These are phyloP conservation scores for Dasypus novemcinctus DNA, from an alignment of 2,113 vertebrate species.

Conservation along the genomic window DNA sequence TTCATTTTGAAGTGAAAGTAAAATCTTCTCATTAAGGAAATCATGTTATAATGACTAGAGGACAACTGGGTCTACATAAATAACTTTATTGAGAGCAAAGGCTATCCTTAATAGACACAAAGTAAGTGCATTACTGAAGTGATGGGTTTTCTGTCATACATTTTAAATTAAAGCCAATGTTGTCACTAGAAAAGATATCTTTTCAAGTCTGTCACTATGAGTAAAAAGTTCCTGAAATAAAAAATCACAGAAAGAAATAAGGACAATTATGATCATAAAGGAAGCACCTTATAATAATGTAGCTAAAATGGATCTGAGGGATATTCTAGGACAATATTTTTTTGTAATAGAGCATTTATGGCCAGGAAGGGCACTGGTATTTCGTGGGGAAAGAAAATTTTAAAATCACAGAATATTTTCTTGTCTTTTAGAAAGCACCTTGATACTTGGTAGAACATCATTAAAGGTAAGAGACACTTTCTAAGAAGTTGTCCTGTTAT, in stretches of 20 bases:
- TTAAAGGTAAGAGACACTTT: neutral
- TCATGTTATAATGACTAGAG: constrained; percentile 61
- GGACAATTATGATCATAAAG: neutral
- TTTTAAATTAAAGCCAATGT: constrained; percentile 70
- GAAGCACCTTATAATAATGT: neutral
- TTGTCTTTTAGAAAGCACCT: neutral
- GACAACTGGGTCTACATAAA: constrained; percentile 36
- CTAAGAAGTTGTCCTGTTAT: neutral
- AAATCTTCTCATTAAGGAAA: constrained; percentile 65
- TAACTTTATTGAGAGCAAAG: constrained; percentile 69
- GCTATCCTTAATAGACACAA: constrained; percentile 52
- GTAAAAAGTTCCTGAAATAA: constrained; percentile 22
- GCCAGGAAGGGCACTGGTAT: neutral
- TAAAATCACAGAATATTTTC: neutral
- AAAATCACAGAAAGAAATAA: neutral
- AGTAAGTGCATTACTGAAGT: constrained; percentile 57
- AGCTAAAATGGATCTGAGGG: neutral
- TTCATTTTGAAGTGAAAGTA: constrained; percentile 55
- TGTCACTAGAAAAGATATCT: constrained; percentile 58
- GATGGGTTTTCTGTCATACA: constrained; percentile 70
- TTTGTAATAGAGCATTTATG: neutral
- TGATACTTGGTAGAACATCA: neutral
- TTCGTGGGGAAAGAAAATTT: fast-evolving
- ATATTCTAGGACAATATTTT: neutral
- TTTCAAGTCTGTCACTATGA: constrained; percentile 59